Conservation (phyloP, 2,113 vertebrate species). For the Isichthys henryi region DNA sequence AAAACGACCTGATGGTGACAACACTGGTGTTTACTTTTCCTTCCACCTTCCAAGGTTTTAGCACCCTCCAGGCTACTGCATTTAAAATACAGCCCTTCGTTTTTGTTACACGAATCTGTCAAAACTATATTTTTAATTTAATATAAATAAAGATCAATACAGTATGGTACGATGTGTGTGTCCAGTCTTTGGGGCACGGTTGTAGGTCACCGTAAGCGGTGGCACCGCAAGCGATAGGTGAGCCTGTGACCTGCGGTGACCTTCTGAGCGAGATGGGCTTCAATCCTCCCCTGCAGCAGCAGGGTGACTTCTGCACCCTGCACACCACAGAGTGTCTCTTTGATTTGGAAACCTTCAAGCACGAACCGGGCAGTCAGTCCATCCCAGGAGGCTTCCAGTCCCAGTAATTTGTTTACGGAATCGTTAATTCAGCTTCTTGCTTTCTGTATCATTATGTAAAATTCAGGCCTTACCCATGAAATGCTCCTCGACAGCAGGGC, state of each 20-base stretch:
- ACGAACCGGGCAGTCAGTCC: not conserved
- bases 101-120: conserved; percentile 99
- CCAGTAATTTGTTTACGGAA: not conserved
- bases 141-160: conserved; percentile 99
- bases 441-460: not conserved
- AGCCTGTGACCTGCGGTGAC: not conserved
- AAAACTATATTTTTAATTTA: conserved; percentile 99
- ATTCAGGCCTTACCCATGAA: not conserved
- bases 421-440: not conserved
- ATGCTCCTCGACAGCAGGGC: not conserved
- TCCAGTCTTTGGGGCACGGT: conserved; percentile 8
- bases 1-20: conserved; percentile 12
- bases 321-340: not conserved
- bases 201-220: not conserved
- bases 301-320: not conserved
- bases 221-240: not conserved
- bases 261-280: not conserved
- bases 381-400: not conserved
- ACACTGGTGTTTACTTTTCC: conserved; percentile 26
- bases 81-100: conserved; percentile 89
- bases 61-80: conserved; percentile 59
- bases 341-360: not conserved
- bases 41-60: conserved; percentile 35
- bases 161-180: conserved; percentile 57
- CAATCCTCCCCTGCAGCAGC: not conserved